A percentile compares a stretch with the other conserved stretches of the same genome.
Evolutionary conservation across 2,797 vertebrate genomes (phyloP).

Genomic region (Cygnus olor): DNA sequence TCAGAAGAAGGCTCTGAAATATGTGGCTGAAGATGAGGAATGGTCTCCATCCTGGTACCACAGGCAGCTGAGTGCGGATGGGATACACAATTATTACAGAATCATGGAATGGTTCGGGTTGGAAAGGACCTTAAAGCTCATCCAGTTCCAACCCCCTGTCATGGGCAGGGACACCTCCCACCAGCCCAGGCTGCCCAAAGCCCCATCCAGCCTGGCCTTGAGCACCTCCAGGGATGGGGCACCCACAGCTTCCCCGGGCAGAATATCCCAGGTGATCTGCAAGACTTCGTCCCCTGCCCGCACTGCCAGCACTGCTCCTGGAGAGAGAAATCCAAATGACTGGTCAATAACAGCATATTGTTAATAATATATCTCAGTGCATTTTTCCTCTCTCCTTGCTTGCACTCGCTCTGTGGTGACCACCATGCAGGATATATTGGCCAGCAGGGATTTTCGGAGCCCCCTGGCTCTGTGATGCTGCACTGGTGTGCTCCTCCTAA

Average conservation of each 20-base stretch:
- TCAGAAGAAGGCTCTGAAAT: neutral
- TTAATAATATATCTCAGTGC: neutral
- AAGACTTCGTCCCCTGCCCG: neutral
- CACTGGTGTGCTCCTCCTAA: neutral
- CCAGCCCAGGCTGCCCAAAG: too few species aligned
- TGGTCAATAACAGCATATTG: fast-evolving
- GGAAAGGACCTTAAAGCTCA: too few species aligned
- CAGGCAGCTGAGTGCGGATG: neutral
- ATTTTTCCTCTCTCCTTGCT: neutral
- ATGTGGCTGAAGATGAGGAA: neutral
- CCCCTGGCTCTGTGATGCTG: neutral
- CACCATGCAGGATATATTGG: neutral
- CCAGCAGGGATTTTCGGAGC: neutral
- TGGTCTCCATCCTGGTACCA: neutral
- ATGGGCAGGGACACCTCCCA: too few species aligned
- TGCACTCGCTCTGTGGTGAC: neutral
- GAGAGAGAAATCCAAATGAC: neutral
- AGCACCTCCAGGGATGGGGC: too few species aligned
- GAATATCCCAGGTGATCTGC: neutral
- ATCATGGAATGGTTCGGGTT: too few species aligned
- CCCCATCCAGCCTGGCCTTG: too few species aligned
- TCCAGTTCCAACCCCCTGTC: too few species aligned
- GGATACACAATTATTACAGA: neutral
- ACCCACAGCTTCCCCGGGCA: too few species aligned
- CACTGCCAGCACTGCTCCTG: neutral